A percentile compares a stretch with the other conserved stretches of the same genome.
Evolutionary conservation across 1,140 invertebrate genomes (phyloP).

Genomic region (Ostrea denselamellosa): DNA sequence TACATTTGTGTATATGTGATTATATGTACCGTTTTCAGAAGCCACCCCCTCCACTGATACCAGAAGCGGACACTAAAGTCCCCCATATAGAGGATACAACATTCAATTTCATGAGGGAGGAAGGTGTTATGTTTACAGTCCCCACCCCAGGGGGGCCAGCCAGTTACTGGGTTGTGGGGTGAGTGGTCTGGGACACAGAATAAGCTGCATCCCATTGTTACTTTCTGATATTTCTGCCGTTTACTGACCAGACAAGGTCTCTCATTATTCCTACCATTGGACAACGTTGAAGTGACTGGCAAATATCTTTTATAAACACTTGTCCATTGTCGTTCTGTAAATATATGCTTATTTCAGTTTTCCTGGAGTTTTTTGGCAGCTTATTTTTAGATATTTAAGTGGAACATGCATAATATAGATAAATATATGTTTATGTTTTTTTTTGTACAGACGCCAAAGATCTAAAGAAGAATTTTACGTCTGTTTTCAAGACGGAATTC

Average conservation of each 20-base stretch:
- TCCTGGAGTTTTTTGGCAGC: too few relatives aligned
- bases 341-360: too few relatives aligned
- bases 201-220: background rate
- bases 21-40: background rate
- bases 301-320: too few relatives aligned
- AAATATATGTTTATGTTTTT: slow-evolving; percentile 31
- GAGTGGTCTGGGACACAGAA: slow-evolving; percentile 50
- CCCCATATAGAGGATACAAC: slow-evolving; percentile 40
- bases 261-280: too few relatives aligned
- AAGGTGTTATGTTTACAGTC: slow-evolving; percentile 75
- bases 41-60: slow-evolving; percentile 14
- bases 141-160: slow-evolving; percentile 60
- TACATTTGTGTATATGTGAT: background rate
- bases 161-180: slow-evolving; percentile 79
- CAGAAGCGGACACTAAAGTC: slow-evolving; percentile 18
- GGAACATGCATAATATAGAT: background rate
- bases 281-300: too few relatives aligned
- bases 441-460: slow-evolving; percentile 68
- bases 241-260: too few relatives aligned
- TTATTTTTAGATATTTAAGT: too few relatives aligned
- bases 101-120: slow-evolving; percentile 64
- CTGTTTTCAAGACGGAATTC: slow-evolving; percentile 78
- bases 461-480: slow-evolving; percentile 76
- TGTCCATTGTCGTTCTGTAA: too few relatives aligned
- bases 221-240: too few relatives aligned